Percentiles rank a stretch among this genome's conserved stretches.
phyloP scores from a whole-genome alignment of 2,797 vertebrate genomes.

The Cottoperca gobio region DNA sequence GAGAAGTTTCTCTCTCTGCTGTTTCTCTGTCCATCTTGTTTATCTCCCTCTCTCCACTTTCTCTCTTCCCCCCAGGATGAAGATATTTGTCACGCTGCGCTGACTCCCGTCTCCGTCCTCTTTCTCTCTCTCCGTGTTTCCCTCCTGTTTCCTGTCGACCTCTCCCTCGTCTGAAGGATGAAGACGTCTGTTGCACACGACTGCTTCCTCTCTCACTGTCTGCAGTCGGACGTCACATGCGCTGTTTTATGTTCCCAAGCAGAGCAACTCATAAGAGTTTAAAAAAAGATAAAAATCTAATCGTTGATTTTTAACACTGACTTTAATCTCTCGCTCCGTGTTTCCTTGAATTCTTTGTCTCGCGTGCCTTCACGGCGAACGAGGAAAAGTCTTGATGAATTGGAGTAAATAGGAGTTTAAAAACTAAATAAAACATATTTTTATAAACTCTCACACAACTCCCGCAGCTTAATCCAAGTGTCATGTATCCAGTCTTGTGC shows the following conservation, averaged over 20 bases:
- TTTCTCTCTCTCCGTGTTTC: slow-evolving; percentile 1
- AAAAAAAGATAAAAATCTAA: not conserved
- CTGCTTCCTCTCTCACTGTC: not conserved
- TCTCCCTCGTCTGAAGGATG: slow-evolving; percentile 19
- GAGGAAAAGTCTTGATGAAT: no score
- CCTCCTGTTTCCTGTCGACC: slow-evolving; percentile 35
- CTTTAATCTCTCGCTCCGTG: no score
- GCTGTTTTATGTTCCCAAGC: not conserved
- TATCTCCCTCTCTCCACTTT: slow-evolving; percentile 19
- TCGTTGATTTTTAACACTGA: not conserved
- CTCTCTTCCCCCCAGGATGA: slow-evolving; percentile 30
- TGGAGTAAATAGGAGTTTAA: no score
- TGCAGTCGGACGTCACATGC: not conserved
- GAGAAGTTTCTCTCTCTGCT: slow-evolving; percentile 42
- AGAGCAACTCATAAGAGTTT: not conserved
- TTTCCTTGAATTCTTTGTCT: no score
- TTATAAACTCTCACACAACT: no score
- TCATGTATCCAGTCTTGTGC: no score
- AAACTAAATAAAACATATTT: no score
- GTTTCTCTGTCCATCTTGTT: slow-evolving; percentile 43
- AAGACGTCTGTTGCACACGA: slow-evolving; percentile 28
- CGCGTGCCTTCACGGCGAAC: no score
- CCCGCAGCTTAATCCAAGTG: no score
- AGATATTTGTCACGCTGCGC: slow-evolving; percentile 52
- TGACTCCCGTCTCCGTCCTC: slow-evolving; percentile 21